Base-by-base conservation (phyloP, 2,113 vertebrate genomes). In the Epinephelus lanceolatus region DNA sequence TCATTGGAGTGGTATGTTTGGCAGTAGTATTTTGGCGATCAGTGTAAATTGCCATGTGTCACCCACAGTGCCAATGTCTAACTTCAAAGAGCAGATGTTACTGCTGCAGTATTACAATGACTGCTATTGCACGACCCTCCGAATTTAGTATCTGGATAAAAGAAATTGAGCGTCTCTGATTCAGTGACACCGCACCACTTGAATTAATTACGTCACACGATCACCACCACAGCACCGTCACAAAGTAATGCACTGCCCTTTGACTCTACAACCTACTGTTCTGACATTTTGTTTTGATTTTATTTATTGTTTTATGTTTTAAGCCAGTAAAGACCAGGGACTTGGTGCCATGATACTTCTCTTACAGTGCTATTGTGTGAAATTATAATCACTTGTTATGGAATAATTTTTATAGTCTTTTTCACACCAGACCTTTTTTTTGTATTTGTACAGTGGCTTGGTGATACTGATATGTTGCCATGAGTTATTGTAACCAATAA, bases 401-500 rank as follows among this genome's bases (percentile, higher is more conserved):
- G 96, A 92, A 95, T 94, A 92, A 97, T 95, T 96, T 95, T 96
- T 96, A 97, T 96, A 96, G 95, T 96, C 94, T 92, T 95, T 96
- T 94, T 94, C 96, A 96, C 91, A 91, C 94, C 95, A 94, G 92
- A 95, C 94, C 94, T 93, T 95, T 93, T 92, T 96, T 94, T 97
- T 95, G 95, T 94, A 91, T 96, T 96, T 98, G 97, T 98, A 97
- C 95, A 97, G 97, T 97, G 96, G 96, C 96, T 97, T 96, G 95
- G 96, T 98, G 96, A 96, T 96, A 96, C 94, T 89, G 94, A 96
- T 95, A 94, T 95, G 95, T 97, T 97, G 95, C 96, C 96, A 97
- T 97, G 96, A 97, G 94, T 96, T 97, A 96, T 95, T 97, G 95
- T 99, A 97, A 97, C 96, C 96, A 99, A 99, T 98, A 98, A 99